Percentiles rank a stretch among this genome's conserved stretches.
phyloP scores from a whole-genome alignment of 2,797 vertebrate genomes.

The Rousettus madagascariensis region DNA sequence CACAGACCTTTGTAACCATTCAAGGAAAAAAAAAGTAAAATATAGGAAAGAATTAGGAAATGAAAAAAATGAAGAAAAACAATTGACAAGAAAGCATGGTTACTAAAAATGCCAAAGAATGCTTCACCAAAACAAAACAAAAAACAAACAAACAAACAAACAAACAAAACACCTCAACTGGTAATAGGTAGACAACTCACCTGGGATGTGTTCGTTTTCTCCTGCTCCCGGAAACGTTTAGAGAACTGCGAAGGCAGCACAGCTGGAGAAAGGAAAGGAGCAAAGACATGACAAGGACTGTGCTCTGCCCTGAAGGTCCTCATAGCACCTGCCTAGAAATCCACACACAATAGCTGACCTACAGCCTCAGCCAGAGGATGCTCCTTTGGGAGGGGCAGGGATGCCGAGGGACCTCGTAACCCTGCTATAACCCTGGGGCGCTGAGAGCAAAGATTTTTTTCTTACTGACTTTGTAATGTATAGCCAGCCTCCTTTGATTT shows the following conservation, averaged over 20 bases:
- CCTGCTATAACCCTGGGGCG: background rate
- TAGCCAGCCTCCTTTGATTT: background rate
- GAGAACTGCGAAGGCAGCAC: background rate
- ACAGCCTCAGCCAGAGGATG: background rate
- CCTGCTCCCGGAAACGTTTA: background rate
- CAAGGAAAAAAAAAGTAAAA: background rate
- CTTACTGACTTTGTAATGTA: background rate
- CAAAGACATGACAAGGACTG: background rate
- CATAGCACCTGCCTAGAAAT: background rate
- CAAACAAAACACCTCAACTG: too few relatives aligned
- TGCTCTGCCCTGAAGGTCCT: background rate
- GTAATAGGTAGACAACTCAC: background rate
- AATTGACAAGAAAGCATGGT: background rate
- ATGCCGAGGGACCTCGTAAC: background rate
- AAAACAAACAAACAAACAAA: too few relatives aligned
- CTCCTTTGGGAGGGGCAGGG: background rate
- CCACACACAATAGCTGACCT: background rate
- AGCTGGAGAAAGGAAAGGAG: background rate
- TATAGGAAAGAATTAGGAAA: background rate
- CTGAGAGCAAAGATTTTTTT: background rate
- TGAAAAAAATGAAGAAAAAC: background rate
- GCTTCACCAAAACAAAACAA: background rate
- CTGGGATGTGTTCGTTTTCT: background rate
- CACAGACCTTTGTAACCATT: background rate
- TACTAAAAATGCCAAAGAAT: background rate